Conservation (phyloP, 2,113 vertebrate genomes). For the Tonatia bakeri region DNA sequence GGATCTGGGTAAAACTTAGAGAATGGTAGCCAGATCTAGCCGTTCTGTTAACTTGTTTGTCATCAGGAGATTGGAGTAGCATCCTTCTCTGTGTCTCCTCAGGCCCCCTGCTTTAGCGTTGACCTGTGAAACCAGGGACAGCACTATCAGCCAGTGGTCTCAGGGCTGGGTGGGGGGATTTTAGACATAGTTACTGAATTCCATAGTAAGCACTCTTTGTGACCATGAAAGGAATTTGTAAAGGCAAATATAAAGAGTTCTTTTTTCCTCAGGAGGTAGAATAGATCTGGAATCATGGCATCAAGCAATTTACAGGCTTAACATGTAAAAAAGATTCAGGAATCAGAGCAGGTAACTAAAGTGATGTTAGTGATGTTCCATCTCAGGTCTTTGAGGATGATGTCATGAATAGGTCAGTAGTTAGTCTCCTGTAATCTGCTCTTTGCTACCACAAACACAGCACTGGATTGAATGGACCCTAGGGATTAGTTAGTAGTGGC, state of each 20-base stretch:
- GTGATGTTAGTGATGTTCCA: neutral
- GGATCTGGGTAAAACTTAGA: neutral
- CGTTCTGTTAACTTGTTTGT: slow-evolving; percentile 2
- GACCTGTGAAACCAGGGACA: slow-evolving; percentile 29
- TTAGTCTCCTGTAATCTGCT: neutral
- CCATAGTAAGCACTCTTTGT: neutral
- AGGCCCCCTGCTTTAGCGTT: neutral
- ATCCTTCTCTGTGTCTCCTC: neutral
- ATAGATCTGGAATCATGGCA: neutral
- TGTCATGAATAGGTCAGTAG: neutral
- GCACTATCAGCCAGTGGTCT: neutral
- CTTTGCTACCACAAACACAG: neutral
- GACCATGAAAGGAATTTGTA: neutral
- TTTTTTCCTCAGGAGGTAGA: neutral
- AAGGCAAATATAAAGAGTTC: neutral
- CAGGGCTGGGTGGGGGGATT: neutral
- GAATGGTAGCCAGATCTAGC: neutral
- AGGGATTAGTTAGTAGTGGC: neutral
- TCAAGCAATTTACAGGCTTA: neutral
- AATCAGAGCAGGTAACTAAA: neutral
- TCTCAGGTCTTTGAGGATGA: neutral
- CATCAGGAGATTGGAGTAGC: slow-evolving; percentile 4
- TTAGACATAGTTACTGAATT: neutral
- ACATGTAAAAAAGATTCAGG: neutral
- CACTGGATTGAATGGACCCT: neutral